A percentile compares a stretch with the other conserved stretches of the same genome.
phyloP scores from a whole-genome alignment of 2,113 vertebrate species.

The Callipepla squamata region DNA sequence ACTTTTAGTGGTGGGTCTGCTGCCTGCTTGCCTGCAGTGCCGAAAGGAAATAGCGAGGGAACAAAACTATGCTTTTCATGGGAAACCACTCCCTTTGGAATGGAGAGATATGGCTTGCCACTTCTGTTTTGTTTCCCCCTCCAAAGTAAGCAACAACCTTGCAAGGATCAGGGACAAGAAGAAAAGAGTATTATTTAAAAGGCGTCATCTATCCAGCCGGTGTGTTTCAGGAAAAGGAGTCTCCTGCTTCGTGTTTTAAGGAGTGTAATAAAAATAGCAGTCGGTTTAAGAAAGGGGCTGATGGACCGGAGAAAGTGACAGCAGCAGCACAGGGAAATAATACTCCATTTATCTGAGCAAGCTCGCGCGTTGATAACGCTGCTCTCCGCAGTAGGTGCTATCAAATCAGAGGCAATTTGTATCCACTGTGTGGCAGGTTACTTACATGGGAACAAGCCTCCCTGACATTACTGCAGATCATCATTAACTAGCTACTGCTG shows the following conservation, averaged over 20 bases:
- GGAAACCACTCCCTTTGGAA: conserved; percentile 83
- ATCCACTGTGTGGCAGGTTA: conserved; percentile 38
- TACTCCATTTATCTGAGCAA: conserved; percentile 56
- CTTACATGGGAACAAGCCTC: conserved; percentile 46
- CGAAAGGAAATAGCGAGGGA: conserved; percentile 76
- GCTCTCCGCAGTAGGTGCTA: conserved; percentile 36
- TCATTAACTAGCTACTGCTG: conserved; percentile 40
- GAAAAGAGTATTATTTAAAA: conserved; percentile 75
- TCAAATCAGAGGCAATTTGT: conserved; percentile 57
- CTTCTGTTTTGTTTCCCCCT: conserved; percentile 73
- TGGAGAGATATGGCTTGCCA: conserved; percentile 75
- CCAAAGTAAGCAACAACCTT: conserved; percentile 77
- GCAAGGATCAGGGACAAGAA: conserved; percentile 65
- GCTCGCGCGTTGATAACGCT: conserved; percentile 39
- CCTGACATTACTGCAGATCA: conserved; percentile 36
- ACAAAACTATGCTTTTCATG: conserved; percentile 79
- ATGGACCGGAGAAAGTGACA: conserved; percentile 30
- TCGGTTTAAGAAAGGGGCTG: conserved; percentile 58
- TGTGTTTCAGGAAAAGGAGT: conserved; percentile 69
- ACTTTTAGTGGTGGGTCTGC: conserved; percentile 1
- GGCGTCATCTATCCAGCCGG: conserved; percentile 66
- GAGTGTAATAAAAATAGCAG: conserved; percentile 64
- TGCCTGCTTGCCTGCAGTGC: conserved; percentile 49
- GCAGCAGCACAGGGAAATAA: conserved; percentile 6
- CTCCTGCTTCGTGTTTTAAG: conserved; percentile 64